A percentile compares a stretch with the other conserved stretches of the same genome.
phyloP scores from a whole-genome alignment of 2,888 invertebrate species.

The Carpatolechia fugitivella region DNA sequence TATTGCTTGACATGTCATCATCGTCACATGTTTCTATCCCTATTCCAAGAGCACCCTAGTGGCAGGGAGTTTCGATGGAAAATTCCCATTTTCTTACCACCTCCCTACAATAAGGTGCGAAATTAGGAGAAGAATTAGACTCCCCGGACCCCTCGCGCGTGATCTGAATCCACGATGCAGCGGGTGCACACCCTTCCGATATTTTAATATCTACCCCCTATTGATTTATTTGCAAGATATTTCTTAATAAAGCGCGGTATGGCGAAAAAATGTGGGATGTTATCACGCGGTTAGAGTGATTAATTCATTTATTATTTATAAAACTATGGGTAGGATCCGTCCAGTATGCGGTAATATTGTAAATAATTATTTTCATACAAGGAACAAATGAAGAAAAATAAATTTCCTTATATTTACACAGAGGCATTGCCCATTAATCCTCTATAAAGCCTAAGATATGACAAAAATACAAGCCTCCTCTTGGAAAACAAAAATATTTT shows the following conservation, averaged over 20 bases:
- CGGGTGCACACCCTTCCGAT: slow-evolving; percentile 33
- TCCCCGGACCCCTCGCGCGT: slow-evolving; percentile 58
- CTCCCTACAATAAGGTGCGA: slow-evolving; percentile 73
- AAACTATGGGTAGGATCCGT: too few species aligned
- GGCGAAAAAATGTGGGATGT: neutral
- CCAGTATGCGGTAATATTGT: too few species aligned
- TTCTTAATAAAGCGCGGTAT: slow-evolving; percentile 46
- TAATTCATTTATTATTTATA: neutral
- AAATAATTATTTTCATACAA: too few species aligned
- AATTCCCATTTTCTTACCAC: slow-evolving; percentile 64
- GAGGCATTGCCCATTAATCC: slow-evolving; percentile 26
- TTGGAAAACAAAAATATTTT: slow-evolving; percentile 71
- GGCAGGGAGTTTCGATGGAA: slow-evolving; percentile 52
- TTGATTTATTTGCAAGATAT: slow-evolving; percentile 54
- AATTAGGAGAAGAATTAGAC: slow-evolving; percentile 76
- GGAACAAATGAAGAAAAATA: too few species aligned
- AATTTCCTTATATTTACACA: neutral
- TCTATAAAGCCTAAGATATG: slow-evolving; percentile 38
- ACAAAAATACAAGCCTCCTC: slow-evolving; percentile 51
- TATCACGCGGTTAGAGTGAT: neutral
- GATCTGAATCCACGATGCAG: slow-evolving; percentile 59
- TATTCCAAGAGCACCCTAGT: slow-evolving; percentile 18
- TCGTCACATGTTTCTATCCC: neutral
- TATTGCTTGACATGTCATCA: too few species aligned
- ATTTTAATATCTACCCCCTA: slow-evolving; percentile 38